Evolutionary conservation across 64 coral and sea anemone species (phyloP).

Genomic region (Orbicella faveolata): DNA sequence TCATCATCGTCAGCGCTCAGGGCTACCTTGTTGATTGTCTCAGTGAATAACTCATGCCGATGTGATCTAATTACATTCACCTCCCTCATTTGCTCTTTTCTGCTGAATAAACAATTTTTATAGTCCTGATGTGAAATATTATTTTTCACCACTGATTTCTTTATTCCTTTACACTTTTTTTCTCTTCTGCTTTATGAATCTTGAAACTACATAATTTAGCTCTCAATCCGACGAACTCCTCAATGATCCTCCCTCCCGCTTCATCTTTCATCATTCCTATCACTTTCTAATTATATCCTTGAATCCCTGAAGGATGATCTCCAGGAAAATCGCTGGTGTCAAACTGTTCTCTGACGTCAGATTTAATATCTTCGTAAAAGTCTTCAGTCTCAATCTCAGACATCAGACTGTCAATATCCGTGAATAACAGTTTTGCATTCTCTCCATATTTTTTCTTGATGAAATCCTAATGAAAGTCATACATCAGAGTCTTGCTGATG

Average conservation of each 20-base stretch:
- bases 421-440: background rate
- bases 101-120: no score
- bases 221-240: background rate
- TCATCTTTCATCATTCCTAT: constrained; percentile 32
- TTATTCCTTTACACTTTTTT: no score
- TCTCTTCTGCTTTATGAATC: background rate
- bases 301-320: background rate
- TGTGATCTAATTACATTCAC: no score
- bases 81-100: no score
- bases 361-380: background rate
- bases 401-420: background rate
- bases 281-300: background rate
- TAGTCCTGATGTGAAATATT: no score
- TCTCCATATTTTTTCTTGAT: background rate
- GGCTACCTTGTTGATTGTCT: no score
- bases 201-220: background rate
- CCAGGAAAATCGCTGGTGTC: constrained; percentile 19
- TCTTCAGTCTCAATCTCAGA: constrained; percentile 25
- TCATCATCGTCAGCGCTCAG: no score
- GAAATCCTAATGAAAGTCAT: constrained; percentile 50
- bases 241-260: background rate
- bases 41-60: no score
- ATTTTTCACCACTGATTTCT: no score
- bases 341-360: background rate
- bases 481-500: constrained; percentile 26